phyloP scores from a whole-genome alignment of 2,888 invertebrate species.

The Heliconius sara region DNA sequence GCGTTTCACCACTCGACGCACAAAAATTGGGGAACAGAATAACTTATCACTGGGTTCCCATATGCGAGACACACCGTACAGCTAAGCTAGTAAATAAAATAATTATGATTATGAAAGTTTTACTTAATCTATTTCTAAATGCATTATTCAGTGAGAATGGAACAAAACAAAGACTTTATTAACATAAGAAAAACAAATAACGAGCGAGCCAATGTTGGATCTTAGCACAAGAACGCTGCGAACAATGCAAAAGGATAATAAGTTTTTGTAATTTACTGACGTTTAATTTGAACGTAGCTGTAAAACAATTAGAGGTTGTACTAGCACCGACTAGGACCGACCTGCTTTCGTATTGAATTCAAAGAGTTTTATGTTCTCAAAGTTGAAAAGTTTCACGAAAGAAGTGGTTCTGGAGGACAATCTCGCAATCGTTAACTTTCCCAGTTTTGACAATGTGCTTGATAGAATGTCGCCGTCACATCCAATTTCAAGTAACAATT shows the following conservation, averaged over 20 bases:
- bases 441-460: slow-evolving; percentile 35
- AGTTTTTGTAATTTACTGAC: slow-evolving; percentile 32
- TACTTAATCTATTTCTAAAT: slow-evolving; percentile 12
- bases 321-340: background rate
- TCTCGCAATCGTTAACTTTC: slow-evolving; percentile 36
- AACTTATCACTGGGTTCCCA: background rate
- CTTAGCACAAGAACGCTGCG: slow-evolving; percentile 28
- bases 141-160: slow-evolving; percentile 17
- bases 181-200: slow-evolving; percentile 38
- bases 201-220: slow-evolving; percentile 34
- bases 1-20: background rate
- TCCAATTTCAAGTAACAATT: slow-evolving; percentile 55
- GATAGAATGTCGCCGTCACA: slow-evolving; percentile 51
- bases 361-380: slow-evolving; percentile 32
- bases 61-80: background rate
- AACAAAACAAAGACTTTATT: slow-evolving; percentile 39
- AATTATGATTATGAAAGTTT: slow-evolving; percentile 3
- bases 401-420: slow-evolving; percentile 40
- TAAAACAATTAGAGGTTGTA: slow-evolving; percentile 21
- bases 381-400: slow-evolving; percentile 37
- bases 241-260: slow-evolving; percentile 28
- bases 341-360: slow-evolving; percentile 22
- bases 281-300: slow-evolving; percentile 29
- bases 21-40: background rate
- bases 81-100: background rate